Evolutionary conservation across 2,113 vertebrate genomes (phyloP).

Genomic region (Neogobius melanostomus): DNA sequence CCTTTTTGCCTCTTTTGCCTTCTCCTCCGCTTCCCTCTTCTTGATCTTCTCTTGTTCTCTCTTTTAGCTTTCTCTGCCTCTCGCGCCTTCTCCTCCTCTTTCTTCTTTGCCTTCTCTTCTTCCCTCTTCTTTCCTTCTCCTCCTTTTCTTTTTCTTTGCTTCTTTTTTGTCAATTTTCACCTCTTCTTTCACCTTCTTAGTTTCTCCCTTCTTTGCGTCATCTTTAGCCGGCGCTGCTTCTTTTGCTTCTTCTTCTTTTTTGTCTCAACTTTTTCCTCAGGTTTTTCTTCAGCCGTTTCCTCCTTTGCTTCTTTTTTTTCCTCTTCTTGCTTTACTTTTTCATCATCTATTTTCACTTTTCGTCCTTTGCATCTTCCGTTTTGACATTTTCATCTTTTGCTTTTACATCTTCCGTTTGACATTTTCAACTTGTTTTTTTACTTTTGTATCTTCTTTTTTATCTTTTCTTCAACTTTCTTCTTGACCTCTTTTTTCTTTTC

Average conservation of each 20-base stretch:
- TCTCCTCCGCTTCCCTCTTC: conserved; percentile 49
- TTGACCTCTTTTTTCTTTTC: conserved; percentile 61
- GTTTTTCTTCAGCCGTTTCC: conserved; percentile 34
- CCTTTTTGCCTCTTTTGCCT: conserved; percentile 24
- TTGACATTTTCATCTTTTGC: conserved; percentile 19
- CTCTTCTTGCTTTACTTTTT: background rate
- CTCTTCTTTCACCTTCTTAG: conserved; percentile 45
- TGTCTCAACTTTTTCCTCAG: conserved; percentile 36
- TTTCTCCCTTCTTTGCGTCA: conserved; percentile 18
- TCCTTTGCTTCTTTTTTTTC: conserved; percentile 32
- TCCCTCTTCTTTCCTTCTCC: conserved; percentile 56
- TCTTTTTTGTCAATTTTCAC: conserved; percentile 50
- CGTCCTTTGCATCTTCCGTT: background rate
- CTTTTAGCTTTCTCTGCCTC: conserved; percentile 47
- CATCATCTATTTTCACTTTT: conserved; percentile 3
- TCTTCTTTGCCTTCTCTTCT: conserved; percentile 52
- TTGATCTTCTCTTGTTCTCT: conserved; percentile 43
- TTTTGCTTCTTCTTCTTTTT: conserved; percentile 47
- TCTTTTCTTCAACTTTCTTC: conserved; percentile 45
- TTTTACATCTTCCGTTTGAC: conserved; percentile 31
- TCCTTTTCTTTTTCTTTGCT: conserved; percentile 61
- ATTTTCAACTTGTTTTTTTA: conserved; percentile 30
- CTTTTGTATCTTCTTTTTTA: conserved; percentile 37
- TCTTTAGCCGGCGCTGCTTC: conserved; percentile 39
- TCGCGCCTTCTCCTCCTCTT: conserved; percentile 48